These are phyloP conservation scores for Creontiades dilutus DNA, from an alignment of 2,888 invertebrate genomes.

Conservation along the genomic window DNA sequence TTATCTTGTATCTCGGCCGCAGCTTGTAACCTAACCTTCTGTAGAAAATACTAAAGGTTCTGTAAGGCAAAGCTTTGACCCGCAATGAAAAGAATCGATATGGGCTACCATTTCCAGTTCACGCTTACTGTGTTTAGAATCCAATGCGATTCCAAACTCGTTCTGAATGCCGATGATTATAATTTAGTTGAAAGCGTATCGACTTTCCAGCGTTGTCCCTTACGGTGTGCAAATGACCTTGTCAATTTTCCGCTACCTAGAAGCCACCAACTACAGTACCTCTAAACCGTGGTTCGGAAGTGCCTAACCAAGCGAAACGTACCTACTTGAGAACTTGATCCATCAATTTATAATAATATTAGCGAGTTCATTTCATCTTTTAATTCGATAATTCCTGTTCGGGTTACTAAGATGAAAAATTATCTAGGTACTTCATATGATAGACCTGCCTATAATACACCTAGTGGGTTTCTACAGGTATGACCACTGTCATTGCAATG, in stretches of 20 bases:
- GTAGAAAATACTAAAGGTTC: slow-evolving; percentile 30
- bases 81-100: slow-evolving; percentile 40
- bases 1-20: slow-evolving; percentile 30
- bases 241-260: neutral
- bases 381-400: too few relatives aligned
- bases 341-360: too few relatives aligned
- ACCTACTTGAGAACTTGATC: too few relatives aligned
- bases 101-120: neutral
- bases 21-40: slow-evolving; percentile 48
- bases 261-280: neutral
- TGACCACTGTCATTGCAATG: too few relatives aligned
- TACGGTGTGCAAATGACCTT: slow-evolving; percentile 27
- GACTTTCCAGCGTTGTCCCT: neutral
- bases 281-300: too few relatives aligned
- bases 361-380: too few relatives aligned
- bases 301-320: too few relatives aligned
- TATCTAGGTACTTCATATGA: too few relatives aligned
- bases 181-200: neutral
- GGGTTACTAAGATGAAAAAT: too few relatives aligned
- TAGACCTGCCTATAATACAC: too few relatives aligned
- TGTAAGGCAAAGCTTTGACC: slow-evolving; percentile 20
- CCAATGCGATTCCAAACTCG: neutral
- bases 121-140: neutral
- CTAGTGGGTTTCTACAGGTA: too few relatives aligned
- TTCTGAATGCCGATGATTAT: neutral